These are phyloP conservation scores for Drosophila peninsularis DNA, from an alignment of 2,888 invertebrate species.

Conservation along the genomic window DNA sequence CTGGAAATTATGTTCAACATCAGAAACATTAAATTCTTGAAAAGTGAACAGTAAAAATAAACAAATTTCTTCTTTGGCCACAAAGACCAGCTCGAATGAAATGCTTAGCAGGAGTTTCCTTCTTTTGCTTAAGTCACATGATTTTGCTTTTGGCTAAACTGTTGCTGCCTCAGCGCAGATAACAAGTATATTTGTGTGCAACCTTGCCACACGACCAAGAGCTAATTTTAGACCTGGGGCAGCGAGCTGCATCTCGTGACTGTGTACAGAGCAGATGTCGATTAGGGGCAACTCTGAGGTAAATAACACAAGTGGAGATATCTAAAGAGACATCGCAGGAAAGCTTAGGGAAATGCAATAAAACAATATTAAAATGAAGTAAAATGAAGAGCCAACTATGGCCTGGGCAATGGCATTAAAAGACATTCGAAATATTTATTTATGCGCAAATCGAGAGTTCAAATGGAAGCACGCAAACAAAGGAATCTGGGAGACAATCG, in stretches of 20 bases:
- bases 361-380: constrained; percentile 66
- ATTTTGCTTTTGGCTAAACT: background rate
- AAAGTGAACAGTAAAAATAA: background rate
- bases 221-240: constrained; percentile 58
- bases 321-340: no score
- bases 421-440: constrained; percentile 2
- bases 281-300: no score
- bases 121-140: background rate
- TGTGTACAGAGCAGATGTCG: background rate
- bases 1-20: no score
- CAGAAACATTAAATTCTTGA: no score
- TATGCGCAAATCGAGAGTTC: background rate
- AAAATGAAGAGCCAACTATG: constrained; percentile 54
- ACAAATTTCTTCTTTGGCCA: no score
- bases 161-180: background rate
- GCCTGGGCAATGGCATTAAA: background rate
- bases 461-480: background rate
- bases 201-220: constrained; percentile 35
- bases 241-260: constrained; percentile 8
- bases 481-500: constrained; percentile 31
- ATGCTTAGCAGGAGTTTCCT: background rate
- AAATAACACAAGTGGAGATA: background rate
- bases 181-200: constrained; percentile 6
- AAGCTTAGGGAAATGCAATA: background rate
- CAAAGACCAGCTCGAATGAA: no score